Base-by-base conservation (phyloP, 2,113 vertebrate species). In the Sarotherodon lohbergeri region DNA sequence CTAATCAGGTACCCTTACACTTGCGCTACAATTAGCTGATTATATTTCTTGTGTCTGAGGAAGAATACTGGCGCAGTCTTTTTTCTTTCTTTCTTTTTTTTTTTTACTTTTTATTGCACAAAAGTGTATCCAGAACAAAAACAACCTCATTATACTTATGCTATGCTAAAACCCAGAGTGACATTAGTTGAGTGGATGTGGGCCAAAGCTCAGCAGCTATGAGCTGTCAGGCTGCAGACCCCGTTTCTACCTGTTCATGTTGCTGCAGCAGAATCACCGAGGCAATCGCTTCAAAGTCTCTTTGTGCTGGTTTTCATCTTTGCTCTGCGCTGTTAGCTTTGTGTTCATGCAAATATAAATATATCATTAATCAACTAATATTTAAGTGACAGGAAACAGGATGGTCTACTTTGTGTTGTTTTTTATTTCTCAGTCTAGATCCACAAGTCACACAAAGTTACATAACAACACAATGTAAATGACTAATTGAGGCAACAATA, bases 281-380 rank as follows among this genome's bases (percentile, higher is more conserved):
- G 32, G 61, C 61, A 10, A 34, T 12, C 6, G 2, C 17, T n/a
- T 39, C 61, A n/a, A 66, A 66, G 32, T 36, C 61, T 66, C 61
- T 36, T 66, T 66, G 17, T 66, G 61, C 61, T 66, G 32, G 61
- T 66, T 66, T 36, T 36, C 32, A 66, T 66, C 61, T 36, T 66
- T 66, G 32, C 32, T 12, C 16, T 66, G 32, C 2, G 1, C 61
- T 12, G 61, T 66, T 66, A 36, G 61, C 61, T 36, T 66, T 5
- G 32, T 66, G 32, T 36, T 36, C 32, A 66, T 63, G 36, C 17
- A 63, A 63, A 63, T 63, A 36, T n/a, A 63, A 36, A 63, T 36
- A 63, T 0, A 36, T 66, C 36, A n/a, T 36, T 66, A 36, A 66
- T 66, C n/a, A 27, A 43, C 66, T 2, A 22, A 1, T 73, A 46